A percentile compares a stretch with the other conserved stretches of the same genome.
phyloP scores from a whole-genome alignment of 1,140 invertebrate genomes.

The Drosophila teissieri region DNA sequence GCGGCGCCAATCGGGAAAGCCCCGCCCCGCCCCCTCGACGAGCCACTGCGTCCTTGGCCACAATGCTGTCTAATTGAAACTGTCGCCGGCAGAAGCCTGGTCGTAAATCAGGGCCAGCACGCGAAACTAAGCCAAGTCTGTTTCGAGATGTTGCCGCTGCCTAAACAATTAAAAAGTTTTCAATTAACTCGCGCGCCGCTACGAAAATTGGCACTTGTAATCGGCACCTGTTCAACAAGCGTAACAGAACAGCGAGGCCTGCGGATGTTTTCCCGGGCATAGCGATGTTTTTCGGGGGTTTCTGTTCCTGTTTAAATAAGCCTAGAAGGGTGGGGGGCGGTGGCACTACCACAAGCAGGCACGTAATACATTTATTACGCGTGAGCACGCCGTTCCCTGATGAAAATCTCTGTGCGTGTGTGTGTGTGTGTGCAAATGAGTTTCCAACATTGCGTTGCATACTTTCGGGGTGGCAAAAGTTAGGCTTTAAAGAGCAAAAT shows the following conservation, averaged over 20 bases:
- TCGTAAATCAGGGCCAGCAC: conserved; percentile 63
- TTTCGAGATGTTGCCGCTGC: conserved; percentile 51
- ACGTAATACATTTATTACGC: conserved; percentile 79
- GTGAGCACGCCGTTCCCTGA: conserved; percentile 51
- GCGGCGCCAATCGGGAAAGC: conserved; percentile 28
- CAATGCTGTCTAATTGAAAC: conserved; percentile 67
- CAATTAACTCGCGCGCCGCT: conserved; percentile 70
- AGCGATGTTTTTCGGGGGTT: conserved; percentile 12
- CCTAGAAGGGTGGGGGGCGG: not conserved
- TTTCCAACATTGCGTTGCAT: conserved; percentile 64
- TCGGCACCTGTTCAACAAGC: conserved; percentile 82
- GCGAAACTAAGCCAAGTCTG: conserved; percentile 62
- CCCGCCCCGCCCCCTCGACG: not conserved
- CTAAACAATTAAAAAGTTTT: conserved; percentile 79
- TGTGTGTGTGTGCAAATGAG: conserved; percentile 55
- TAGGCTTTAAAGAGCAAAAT: conserved; percentile 46
- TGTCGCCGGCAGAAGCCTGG: conserved; percentile 64
- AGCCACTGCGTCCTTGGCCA: conserved; percentile 17
- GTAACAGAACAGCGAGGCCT: conserved; percentile 49
- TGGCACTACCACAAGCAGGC: conserved; percentile 28
- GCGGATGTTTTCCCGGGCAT: conserved; percentile 23
- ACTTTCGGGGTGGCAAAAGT: conserved; percentile 59
- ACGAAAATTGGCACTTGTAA: conserved; percentile 77
- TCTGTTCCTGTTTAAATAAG: conserved; percentile 58
- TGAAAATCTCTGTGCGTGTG: not conserved